phyloP scores from a whole-genome alignment of 2,888 invertebrate species.

The Conchocele bisecta region DNA sequence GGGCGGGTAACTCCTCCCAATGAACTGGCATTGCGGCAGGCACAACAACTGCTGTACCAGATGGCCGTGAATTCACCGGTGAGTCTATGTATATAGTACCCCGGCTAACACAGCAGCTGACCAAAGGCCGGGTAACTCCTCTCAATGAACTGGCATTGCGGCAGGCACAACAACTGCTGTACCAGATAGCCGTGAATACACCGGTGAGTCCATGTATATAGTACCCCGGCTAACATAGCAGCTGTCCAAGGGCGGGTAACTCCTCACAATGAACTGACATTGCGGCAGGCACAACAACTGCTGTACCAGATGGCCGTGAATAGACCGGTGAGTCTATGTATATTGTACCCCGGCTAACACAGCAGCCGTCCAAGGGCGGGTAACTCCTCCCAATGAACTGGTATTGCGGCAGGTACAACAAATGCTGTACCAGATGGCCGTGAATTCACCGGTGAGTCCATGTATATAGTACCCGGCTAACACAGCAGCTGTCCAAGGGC shows the following conservation, averaged over 20 bases:
- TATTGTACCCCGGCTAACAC: too few species aligned
- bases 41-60: conserved; percentile 62
- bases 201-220: too few species aligned
- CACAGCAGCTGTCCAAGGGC: conserved; percentile 31
- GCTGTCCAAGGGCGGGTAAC: conserved; percentile 55
- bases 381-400: conserved; percentile 65
- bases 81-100: too few species aligned
- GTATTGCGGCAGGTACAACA: conserved; percentile 69
- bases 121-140: conserved; percentile 56
- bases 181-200: conserved; percentile 52
- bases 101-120: too few species aligned
- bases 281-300: conserved; percentile 68
- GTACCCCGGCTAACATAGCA: too few species aligned
- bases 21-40: conserved; percentile 69
- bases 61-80: too few species aligned
- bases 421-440: conserved; percentile 56
- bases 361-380: conserved; percentile 52
- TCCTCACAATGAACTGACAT: conserved; percentile 66
- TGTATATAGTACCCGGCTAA: too few species aligned
- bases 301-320: conserved; percentile 57
- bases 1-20: conserved; percentile 62
- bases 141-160: conserved; percentile 68
- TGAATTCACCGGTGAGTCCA: too few species aligned
- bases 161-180: conserved; percentile 67
- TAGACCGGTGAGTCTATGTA: too few species aligned